Conservation (phyloP, 2,888 invertebrate genomes). For the Agrochola litura region DNA sequence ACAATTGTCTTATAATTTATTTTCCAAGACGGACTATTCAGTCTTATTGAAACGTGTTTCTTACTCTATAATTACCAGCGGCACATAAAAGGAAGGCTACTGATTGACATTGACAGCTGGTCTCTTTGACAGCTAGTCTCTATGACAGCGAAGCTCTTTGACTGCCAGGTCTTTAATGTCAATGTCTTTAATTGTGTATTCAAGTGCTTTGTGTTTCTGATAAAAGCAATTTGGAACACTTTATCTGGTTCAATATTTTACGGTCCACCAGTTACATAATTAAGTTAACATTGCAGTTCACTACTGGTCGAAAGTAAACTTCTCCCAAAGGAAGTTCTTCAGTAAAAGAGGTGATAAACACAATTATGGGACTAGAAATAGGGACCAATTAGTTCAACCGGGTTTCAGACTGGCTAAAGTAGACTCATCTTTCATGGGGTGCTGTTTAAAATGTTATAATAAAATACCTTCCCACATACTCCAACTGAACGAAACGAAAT, state of each 20-base stretch:
- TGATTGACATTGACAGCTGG: constrained; percentile 47
- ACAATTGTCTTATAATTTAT: neutral
- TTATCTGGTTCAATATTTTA: constrained; percentile 2
- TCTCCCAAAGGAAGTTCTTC: too few species aligned
- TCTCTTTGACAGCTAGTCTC: constrained; percentile 4
- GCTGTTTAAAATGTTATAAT: too few species aligned
- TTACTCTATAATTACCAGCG: constrained; percentile 37
- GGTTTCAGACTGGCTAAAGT: too few species aligned
- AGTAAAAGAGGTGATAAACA: too few species aligned
- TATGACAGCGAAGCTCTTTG: constrained; percentile 20
- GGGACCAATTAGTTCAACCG: too few species aligned
- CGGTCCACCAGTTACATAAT: neutral
- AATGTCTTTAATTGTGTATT: constrained; percentile 56
- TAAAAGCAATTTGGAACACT: neutral
- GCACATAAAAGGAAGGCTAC: constrained; percentile 39
- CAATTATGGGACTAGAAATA: too few species aligned
- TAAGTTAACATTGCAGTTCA: neutral
- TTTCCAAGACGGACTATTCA: neutral
- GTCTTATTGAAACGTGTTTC: constrained; percentile 41
- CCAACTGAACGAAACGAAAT: too few species aligned
- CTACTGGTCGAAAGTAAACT: too few species aligned
- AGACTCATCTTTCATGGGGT: too few species aligned
- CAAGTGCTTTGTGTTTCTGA: constrained; percentile 44
- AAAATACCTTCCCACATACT: too few species aligned
- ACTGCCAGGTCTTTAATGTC: constrained; percentile 49